Evolutionary conservation across 2,888 invertebrate species (phyloP).

Genomic region (Dioctria linearis): DNA sequence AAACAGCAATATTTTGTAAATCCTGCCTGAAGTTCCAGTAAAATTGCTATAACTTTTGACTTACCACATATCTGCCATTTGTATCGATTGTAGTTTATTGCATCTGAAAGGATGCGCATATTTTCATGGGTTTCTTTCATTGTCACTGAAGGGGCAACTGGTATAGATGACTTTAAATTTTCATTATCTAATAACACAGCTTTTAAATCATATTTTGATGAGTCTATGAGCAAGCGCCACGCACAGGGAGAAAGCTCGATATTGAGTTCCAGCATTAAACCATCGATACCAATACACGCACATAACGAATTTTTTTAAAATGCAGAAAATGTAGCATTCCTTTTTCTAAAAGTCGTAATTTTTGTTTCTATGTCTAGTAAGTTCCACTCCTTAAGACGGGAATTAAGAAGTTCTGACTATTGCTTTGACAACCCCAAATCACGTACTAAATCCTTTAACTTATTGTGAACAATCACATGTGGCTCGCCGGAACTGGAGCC

Average conservation of each 20-base stretch:
- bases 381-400: background rate
- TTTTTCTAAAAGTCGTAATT: background rate
- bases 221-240: background rate
- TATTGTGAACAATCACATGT: background rate
- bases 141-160: background rate
- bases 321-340: background rate
- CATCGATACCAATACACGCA: background rate
- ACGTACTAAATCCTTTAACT: no score
- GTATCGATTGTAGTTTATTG: background rate
- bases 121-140: background rate
- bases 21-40: background rate
- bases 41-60: background rate
- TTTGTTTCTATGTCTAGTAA: background rate
- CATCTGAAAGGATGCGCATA: background rate
- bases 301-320: background rate
- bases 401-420: no score
- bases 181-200: background rate
- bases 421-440: no score
- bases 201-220: background rate
- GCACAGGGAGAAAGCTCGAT: background rate
- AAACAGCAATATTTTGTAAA: background rate
- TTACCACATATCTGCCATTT: background rate
- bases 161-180: background rate
- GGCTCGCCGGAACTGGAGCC: background rate
- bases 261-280: background rate